Base-by-base conservation (phyloP, 2,113 vertebrate genomes). In the Odocoileus hemionus region DNA sequence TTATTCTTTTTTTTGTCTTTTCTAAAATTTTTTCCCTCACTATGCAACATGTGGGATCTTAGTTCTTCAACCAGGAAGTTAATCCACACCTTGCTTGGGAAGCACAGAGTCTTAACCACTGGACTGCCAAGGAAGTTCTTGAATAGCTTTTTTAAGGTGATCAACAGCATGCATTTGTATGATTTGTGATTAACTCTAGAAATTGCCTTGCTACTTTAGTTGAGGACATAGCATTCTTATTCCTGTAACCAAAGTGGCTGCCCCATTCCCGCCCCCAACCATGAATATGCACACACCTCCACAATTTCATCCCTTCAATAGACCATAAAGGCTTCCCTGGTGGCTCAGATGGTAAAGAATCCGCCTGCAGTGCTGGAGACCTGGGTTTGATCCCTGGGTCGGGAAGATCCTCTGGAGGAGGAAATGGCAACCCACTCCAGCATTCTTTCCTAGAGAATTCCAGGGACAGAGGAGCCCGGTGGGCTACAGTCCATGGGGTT, bases 181-280 rank as follows among this genome's bases (percentile, higher is more conserved):
- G 26, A 50, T 70, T 91, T 91, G 90, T 70, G 1, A 95, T 60
- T 91, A 61, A 88, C 54, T 80, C 78, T 80, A 58, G 43, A 74
- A 19, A 74, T 39, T 70, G 23, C 70, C 43, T 70, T 87, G 23
- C 82, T 67, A 13, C 50, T 83, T 21, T 39, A n/a, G 26, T 54
- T 64, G 11, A 64, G 45, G 23, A 54, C 15, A 39, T 84, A 60
- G n/a, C 47, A 58, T 58, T 90, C 16, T 78, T 19, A 82, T 6
- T 26, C 25, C 13, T 23, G 16, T 26, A 61, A 16, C 26, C 26
- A 28, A 28, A 79, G 9, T 0, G 86, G 54, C 43, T 21, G 15
- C 57, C 55, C 64, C 33, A 3, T 43, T 45, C 47, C 50, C 2
- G 3, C 33, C 80, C 50, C 33, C 23, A 33, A 50, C 36, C 47